Percentiles rank a stretch among this genome's conserved stretches.
These are phyloP conservation scores for Diarsia brunnea DNA, from an alignment of 2,888 invertebrate genomes.

Conservation along the genomic window DNA sequence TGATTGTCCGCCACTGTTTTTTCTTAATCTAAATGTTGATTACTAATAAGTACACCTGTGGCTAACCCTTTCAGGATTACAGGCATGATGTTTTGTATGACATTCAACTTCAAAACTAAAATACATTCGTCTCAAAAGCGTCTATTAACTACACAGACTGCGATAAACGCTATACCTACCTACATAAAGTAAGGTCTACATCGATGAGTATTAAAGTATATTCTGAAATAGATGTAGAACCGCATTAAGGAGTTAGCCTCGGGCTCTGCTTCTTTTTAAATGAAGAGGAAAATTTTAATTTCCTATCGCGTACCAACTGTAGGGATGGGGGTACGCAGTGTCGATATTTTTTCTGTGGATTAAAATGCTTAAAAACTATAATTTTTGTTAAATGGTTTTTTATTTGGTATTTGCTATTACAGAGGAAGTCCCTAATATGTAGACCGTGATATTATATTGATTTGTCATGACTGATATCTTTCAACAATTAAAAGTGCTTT, in stretches of 20 bases:
- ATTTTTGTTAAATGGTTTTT: not conserved
- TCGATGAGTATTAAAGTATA: constrained; percentile 67
- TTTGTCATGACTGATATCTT: no score
- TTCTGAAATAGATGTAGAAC: constrained; percentile 82
- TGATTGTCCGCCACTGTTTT: no score
- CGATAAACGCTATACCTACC: constrained; percentile 4
- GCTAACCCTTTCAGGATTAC: no score
- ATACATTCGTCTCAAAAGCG: constrained; percentile 13
- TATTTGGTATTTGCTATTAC: not conserved
- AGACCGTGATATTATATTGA: no score
- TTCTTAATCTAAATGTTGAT: no score
- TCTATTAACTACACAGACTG: not conserved
- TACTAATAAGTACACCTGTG: no score
- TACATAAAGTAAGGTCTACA: constrained; percentile 53
- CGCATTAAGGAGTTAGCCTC: constrained; percentile 89
- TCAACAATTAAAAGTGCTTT: no score
- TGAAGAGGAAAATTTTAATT: constrained; percentile 91
- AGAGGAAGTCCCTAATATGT: no score
- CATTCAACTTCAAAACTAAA: constrained; percentile 5
- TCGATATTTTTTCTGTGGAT: constrained; percentile 40
- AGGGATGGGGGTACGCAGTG: constrained; percentile 73
- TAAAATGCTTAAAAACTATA: no score
- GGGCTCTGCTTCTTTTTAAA: constrained; percentile 89
- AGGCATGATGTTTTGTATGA: no score
- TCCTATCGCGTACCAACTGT: constrained; percentile 87